phyloP scores from a whole-genome alignment of 2,113 vertebrate genomes.

The Percopsis transmontana region DNA sequence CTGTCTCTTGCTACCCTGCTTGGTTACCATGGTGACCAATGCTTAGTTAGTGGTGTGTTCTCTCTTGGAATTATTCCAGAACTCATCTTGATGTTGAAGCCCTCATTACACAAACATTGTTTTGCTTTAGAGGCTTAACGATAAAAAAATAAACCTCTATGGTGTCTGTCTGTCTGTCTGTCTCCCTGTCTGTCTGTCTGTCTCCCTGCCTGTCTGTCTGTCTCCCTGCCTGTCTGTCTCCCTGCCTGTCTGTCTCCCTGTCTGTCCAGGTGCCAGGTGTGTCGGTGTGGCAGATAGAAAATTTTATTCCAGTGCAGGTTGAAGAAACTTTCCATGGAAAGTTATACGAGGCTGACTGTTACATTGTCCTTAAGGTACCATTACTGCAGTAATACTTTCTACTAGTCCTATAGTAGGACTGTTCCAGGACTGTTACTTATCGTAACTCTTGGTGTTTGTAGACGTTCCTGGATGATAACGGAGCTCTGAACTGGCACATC shows the following conservation, averaged over 20 bases:
- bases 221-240: background rate
- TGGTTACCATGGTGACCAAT: too few species aligned
- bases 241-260: background rate
- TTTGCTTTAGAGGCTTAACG: too few species aligned
- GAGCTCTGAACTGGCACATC: slow-evolving; percentile 91
- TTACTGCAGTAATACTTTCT: too few species aligned
- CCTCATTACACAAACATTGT: too few species aligned
- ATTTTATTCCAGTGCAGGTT: slow-evolving; percentile 88
- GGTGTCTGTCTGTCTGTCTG: background rate
- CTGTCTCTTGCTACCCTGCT: background rate
- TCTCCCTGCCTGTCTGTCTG: background rate
- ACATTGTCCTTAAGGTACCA: slow-evolving; percentile 93
- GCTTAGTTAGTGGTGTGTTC: too few species aligned
- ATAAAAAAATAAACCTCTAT: background rate
- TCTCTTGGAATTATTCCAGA: too few species aligned
- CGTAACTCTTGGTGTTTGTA: slow-evolving; percentile 42
- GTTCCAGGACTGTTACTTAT: too few species aligned
- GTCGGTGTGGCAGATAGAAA: slow-evolving; percentile 94
- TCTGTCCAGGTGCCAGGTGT: slow-evolving; percentile 80
- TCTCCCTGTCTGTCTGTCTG: too few species aligned
- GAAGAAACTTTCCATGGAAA: slow-evolving; percentile 91
- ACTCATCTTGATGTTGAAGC: too few species aligned
- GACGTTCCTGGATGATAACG: slow-evolving; percentile 91
- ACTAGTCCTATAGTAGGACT: background rate
- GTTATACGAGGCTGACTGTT: slow-evolving; percentile 97